Evolutionary conservation across 2,888 invertebrate species (phyloP).

Genomic region (Aspidiotus rigidus): DNA sequence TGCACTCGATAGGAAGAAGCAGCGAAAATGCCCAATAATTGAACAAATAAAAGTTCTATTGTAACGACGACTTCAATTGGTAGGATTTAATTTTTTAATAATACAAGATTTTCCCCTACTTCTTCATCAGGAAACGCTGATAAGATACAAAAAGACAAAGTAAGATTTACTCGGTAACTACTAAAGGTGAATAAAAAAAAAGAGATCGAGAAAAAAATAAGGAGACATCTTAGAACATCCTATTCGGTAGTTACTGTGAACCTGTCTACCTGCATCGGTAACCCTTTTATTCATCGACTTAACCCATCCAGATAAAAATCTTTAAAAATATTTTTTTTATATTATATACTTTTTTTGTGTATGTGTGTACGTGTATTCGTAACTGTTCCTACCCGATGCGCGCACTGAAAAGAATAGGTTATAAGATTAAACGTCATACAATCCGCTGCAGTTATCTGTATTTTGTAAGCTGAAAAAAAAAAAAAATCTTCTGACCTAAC

Average conservation of each 20-base stretch:
- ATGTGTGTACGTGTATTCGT: constrained; percentile 4
- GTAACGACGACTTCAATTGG: too few relatives aligned
- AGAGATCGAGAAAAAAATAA: constrained; percentile 4
- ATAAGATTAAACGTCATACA: constrained; percentile 30
- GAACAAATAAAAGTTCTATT: too few relatives aligned
- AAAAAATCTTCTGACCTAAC: constrained; percentile 13
- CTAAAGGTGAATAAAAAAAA: background rate
- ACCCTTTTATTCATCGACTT: constrained; percentile 32
- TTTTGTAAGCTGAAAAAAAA: background rate
- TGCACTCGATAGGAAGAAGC: too few relatives aligned
- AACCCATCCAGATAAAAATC: constrained; percentile 32
- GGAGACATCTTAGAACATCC: constrained; percentile 27
- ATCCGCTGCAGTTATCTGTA: constrained; percentile 25
- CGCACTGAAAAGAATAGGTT: constrained; percentile 28
- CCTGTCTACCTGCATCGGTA: constrained; percentile 31
- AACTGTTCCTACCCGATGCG: constrained; percentile 24
- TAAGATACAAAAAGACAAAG: background rate
- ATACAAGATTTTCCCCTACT: too few relatives aligned
- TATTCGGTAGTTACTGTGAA: constrained; percentile 29
- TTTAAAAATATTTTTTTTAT: constrained; percentile 2
- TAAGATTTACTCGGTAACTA: constrained; percentile 2
- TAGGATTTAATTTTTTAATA: too few relatives aligned
- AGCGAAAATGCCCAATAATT: too few relatives aligned
- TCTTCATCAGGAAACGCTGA: background rate
- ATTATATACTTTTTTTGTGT: constrained; percentile 5